Conservation (phyloP, 2,797 vertebrate species). For the Channallabes apus region DNA sequence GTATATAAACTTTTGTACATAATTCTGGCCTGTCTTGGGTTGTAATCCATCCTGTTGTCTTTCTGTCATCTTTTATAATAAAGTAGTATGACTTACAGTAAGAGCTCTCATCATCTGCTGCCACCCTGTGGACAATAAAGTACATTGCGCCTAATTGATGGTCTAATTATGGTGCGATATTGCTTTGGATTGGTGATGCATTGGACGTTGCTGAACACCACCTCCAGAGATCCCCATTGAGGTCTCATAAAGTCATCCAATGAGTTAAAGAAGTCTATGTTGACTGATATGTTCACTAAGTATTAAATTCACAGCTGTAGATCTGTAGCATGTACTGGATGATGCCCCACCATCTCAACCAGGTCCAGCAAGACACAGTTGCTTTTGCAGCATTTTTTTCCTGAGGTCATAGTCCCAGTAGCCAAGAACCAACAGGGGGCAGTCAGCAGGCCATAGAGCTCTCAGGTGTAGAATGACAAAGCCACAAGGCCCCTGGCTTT, state of each 20-base stretch:
- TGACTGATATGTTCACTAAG: neutral
- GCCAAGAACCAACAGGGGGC: conserved; percentile 32
- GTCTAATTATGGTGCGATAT: neutral
- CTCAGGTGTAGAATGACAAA: conserved; percentile 34
- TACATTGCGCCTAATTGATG: neutral
- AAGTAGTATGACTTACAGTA: neutral
- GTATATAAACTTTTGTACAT: neutral
- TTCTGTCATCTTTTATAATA: neutral
- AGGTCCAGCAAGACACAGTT: conserved; percentile 37
- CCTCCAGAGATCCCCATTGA: too few species aligned
- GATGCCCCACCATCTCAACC: neutral
- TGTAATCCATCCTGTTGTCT: neutral
- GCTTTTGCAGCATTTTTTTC: conserved; percentile 41
- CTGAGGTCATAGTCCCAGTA: conserved; percentile 8
- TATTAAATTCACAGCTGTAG: neutral
- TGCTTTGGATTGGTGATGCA: neutral
- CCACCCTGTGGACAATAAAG: conserved; percentile 17
- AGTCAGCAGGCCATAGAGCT: conserved; percentile 4
- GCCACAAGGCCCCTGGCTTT: conserved; percentile 38
- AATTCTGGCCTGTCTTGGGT: neutral
- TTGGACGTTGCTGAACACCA: neutral
- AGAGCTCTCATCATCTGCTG: conserved; percentile 5
- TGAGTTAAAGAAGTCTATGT: too few species aligned
- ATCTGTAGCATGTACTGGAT: neutral
- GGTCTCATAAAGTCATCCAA: neutral